Evolutionary conservation across 2,888 invertebrate genomes (phyloP).

Genomic region (Acleris emargana): DNA sequence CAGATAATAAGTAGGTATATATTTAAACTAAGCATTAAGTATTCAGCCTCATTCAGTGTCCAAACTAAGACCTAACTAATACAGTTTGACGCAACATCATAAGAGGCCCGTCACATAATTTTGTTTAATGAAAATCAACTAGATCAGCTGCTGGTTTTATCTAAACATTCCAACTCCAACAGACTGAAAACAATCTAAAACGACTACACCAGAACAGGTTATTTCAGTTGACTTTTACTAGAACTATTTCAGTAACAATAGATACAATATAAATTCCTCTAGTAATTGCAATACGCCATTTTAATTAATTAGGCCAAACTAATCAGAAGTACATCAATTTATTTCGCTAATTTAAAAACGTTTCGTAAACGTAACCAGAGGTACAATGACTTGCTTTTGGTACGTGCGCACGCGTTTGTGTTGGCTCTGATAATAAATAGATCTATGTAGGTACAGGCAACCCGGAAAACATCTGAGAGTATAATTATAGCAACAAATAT

Average conservation of each 20-base stretch:
- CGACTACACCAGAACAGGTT: background rate
- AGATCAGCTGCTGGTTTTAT: too few species aligned
- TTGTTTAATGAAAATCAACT: too few species aligned
- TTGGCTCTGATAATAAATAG: constrained; percentile 8
- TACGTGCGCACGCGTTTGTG: constrained; percentile 5
- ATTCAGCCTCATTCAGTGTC: too few species aligned
- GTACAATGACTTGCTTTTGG: constrained; percentile 28
- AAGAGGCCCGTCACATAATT: too few species aligned
- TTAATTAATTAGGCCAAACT: constrained; percentile 12
- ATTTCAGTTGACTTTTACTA: background rate
- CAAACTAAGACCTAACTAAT: too few species aligned
- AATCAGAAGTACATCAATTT: constrained; percentile 19
- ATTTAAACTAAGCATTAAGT: too few species aligned
- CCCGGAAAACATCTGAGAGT: too few species aligned
- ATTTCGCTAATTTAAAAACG: constrained; percentile 17
- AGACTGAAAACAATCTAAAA: too few species aligned
- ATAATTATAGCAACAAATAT: too few species aligned
- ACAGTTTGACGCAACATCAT: too few species aligned
- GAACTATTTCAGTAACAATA: background rate
- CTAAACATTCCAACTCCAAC: too few species aligned
- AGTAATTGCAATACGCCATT: constrained; percentile 7
- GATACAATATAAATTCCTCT: background rate
- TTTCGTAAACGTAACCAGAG: constrained; percentile 30
- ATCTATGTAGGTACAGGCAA: constrained; percentile 11
- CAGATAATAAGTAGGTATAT: too few species aligned